Evolutionary conservation across 2,113 vertebrate species (phyloP).

Genomic region (Sceloporus tristichus): DNA sequence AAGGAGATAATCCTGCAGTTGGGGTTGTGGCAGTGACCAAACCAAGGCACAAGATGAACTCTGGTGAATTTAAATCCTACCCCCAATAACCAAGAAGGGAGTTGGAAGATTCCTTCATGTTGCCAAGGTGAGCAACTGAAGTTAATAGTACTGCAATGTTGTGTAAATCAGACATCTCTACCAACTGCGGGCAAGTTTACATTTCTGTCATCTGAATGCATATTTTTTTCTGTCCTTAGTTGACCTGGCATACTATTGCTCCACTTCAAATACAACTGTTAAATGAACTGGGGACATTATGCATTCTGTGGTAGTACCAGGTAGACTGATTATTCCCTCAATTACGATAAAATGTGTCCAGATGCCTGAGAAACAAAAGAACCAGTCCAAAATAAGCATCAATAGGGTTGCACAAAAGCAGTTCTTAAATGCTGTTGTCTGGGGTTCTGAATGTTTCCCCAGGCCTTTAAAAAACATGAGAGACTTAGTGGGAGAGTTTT

Average conservation of each 20-base stretch:
- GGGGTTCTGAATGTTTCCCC: background rate
- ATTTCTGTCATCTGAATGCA: background rate
- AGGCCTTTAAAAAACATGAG: constrained; percentile 35
- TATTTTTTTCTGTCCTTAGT: background rate
- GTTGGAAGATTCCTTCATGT: no score
- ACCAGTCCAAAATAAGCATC: background rate
- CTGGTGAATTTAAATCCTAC: no score
- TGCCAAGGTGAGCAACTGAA: no score
- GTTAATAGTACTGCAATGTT: no score
- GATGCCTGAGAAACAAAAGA: background rate
- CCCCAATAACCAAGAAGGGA: no score
- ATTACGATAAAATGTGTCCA: background rate
- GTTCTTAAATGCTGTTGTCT: background rate
- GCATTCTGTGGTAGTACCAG: constrained; percentile 16
- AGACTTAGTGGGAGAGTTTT: constrained; percentile 36
- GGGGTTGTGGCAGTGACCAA: no score
- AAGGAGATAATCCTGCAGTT: no score
- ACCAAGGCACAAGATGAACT: no score
- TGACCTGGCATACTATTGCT: background rate
- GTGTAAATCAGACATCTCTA: background rate
- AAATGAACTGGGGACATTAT: constrained; percentile 3
- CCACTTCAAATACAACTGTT: background rate
- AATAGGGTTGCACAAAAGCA: constrained; percentile 28
- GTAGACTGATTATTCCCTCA: constrained; percentile 4
- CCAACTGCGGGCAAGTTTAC: background rate